Percentiles rank a stretch among this genome's conserved stretches.
phyloP scores from a whole-genome alignment of 2,113 vertebrate genomes.

The Anas platyrhynchos region DNA sequence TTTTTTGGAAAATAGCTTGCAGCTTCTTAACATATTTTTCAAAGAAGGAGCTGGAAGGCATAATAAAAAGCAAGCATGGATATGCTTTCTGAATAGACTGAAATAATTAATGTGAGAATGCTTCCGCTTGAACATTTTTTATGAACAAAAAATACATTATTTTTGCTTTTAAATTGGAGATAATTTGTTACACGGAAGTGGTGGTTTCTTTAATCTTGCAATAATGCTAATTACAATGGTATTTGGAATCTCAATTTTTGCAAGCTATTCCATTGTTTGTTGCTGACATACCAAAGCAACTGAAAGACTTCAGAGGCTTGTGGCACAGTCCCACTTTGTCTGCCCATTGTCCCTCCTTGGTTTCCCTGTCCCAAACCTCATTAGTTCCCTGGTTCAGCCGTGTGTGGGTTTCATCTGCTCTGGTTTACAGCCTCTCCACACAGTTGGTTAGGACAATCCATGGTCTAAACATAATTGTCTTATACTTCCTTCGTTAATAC shows the following conservation, averaged over 20 bases:
- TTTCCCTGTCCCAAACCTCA: slow-evolving; percentile 37
- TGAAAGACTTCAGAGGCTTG: slow-evolving; percentile 34
- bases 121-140: slow-evolving; percentile 79
- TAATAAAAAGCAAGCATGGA: slow-evolving; percentile 84
- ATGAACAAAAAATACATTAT: slow-evolving; percentile 81
- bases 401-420: slow-evolving; percentile 12
- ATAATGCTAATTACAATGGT: slow-evolving; percentile 80
- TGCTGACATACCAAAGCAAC: slow-evolving; percentile 65
- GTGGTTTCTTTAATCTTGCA: slow-evolving; percentile 84
- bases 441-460: neutral
- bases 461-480: neutral
- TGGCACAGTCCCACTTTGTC: neutral
- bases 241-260: slow-evolving; percentile 74
- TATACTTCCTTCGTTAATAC: neutral
- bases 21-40: slow-evolving; percentile 83
- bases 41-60: slow-evolving; percentile 83
- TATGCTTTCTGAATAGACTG: slow-evolving; percentile 80
- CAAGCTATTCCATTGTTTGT: slow-evolving; percentile 73
- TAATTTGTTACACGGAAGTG: slow-evolving; percentile 83
- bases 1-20: slow-evolving; percentile 79
- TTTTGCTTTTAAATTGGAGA: slow-evolving; percentile 83
- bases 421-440: neutral
- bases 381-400: neutral
- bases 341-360: neutral
- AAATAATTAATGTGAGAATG: slow-evolving; percentile 86